Percentiles rank a stretch among this genome's conserved stretches.
Evolutionary conservation across 2,888 invertebrate species (phyloP).

Genomic region (Agonopterix alstromeriana): DNA sequence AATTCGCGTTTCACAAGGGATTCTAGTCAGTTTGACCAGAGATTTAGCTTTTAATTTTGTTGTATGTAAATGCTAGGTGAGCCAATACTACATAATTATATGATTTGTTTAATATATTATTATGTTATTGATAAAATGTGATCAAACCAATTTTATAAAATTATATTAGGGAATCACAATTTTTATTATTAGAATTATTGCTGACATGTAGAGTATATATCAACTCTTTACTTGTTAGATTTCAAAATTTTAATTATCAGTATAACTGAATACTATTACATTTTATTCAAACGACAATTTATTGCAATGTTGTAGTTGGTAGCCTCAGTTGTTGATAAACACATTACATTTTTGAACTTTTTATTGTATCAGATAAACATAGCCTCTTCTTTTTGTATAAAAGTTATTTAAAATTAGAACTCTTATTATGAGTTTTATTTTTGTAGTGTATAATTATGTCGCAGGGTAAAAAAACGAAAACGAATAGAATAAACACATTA

Average conservation of each 20-base stretch:
- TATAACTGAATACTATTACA: conserved; percentile 13
- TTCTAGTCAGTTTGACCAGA: not conserved
- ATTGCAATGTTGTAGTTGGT: conserved; percentile 3
- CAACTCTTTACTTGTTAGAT: conserved; percentile 9
- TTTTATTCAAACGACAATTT: conserved; percentile 2
- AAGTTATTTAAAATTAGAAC: not conserved
- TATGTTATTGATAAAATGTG: conserved; percentile 15
- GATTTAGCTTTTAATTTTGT: not conserved
- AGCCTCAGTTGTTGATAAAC: not conserved
- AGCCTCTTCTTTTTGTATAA: not conserved
- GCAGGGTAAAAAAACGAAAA: no score
- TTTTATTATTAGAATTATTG: conserved; percentile 7
- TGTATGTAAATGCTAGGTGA: not conserved
- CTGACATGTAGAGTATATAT: conserved; percentile 4
- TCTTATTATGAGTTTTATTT: not conserved
- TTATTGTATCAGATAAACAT: no score
- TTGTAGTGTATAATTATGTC: no score
- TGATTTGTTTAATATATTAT: not conserved
- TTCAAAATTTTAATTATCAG: conserved; percentile 15
- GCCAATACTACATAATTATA: not conserved
- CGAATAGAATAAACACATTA: no score
- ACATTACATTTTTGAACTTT: not conserved
- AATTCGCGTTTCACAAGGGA: no score
- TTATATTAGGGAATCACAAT: conserved; percentile 13
- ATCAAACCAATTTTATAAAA: conserved; percentile 21